These are phyloP conservation scores for Labeo rohita DNA, from an alignment of 2,113 vertebrate genomes.

Conservation along the genomic window DNA sequence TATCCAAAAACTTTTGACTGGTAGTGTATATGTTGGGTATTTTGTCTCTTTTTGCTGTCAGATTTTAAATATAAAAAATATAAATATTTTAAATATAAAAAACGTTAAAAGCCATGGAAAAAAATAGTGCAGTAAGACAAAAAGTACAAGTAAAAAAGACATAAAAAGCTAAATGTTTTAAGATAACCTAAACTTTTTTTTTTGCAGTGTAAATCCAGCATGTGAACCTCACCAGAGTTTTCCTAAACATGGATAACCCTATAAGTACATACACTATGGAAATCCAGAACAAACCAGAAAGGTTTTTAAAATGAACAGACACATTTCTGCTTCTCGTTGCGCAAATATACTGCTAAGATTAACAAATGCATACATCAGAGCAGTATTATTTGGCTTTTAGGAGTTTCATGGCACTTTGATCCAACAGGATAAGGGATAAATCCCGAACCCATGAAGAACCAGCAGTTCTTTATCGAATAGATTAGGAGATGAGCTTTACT, in stretches of 20 bases:
- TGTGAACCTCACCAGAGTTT: neutral
- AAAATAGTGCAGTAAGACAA: too few relatives aligned
- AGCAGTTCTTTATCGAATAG: conserved; percentile 45
- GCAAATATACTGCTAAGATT: conserved; percentile 37
- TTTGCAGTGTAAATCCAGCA: neutral
- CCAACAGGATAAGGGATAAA: conserved; percentile 37
- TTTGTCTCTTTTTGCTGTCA: too few relatives aligned
- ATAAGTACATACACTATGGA: neutral
- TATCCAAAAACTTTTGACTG: too few relatives aligned
- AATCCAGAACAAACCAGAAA: neutral
- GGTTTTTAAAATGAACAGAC: neutral
- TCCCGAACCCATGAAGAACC: conserved; percentile 41
- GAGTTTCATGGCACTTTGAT: conserved; percentile 48
- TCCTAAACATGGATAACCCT: neutral
- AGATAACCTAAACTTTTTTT: neutral
- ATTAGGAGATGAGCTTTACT: conserved; percentile 49
- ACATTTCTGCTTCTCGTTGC: conserved; percentile 4
- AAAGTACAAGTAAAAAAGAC: too few relatives aligned
- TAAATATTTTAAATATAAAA: too few relatives aligned
- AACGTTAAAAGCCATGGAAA: too few relatives aligned
- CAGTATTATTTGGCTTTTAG: conserved; percentile 25
- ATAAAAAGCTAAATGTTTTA: too few relatives aligned
- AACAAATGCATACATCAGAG: conserved; percentile 37
- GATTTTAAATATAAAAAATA: too few relatives aligned
- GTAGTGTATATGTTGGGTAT: too few relatives aligned